A percentile compares a stretch with the other conserved stretches of the same genome.
Evolutionary conservation across 2,888 invertebrate species (phyloP).

Genomic region (Hipparchia sbordonii): DNA sequence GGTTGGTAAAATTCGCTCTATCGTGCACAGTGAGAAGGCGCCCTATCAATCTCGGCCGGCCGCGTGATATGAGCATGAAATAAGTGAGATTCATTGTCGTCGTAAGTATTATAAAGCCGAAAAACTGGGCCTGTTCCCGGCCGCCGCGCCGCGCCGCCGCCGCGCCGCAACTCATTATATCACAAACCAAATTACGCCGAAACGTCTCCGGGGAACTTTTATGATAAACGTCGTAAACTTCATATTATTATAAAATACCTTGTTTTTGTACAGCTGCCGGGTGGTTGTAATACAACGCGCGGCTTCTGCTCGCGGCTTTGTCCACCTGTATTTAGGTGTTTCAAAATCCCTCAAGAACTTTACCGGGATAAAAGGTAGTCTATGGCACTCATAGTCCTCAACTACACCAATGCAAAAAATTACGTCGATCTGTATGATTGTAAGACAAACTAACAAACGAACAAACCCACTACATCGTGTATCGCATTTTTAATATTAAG

Average conservation of each 20-base stretch:
- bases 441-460: no score
- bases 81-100: slow-evolving; percentile 23
- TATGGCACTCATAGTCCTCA: no score
- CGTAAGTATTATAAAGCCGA: slow-evolving; percentile 19
- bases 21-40: background rate
- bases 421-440: no score
- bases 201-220: slow-evolving; percentile 18
- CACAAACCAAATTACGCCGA: slow-evolving; percentile 19
- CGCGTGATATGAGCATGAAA: slow-evolving; percentile 11
- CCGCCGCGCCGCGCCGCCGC: background rate
- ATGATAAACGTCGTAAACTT: slow-evolving; percentile 24
- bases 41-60: background rate
- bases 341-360: no score
- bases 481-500: no score
- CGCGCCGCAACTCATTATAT: slow-evolving; percentile 16
- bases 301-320: background rate
- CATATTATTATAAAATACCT: slow-evolving; percentile 15
- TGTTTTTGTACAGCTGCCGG: slow-evolving; percentile 4
- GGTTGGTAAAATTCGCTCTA: background rate
- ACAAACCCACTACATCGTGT: no score
- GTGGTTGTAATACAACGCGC: background rate
- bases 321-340: no score
- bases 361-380: no score
- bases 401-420: no score
- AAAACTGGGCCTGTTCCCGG: slow-evolving; percentile 12